phyloP scores from a whole-genome alignment of 2,888 invertebrate genomes.

The Pocota personata region DNA sequence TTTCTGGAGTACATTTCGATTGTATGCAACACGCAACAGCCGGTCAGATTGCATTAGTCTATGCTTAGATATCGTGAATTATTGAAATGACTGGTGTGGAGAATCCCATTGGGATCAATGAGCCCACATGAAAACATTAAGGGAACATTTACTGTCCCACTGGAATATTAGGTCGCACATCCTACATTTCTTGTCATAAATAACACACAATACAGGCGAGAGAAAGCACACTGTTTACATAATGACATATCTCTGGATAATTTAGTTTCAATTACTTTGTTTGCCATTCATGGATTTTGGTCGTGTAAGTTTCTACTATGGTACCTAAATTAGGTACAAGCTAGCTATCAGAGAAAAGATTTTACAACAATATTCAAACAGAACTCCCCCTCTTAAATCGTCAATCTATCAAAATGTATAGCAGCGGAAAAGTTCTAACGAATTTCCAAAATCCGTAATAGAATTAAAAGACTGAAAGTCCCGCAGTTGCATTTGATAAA shows the following conservation, averaged over 20 bases:
- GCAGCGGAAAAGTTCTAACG: not conserved
- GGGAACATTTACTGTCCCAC: not conserved
- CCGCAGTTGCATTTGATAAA: slow-evolving; percentile 4
- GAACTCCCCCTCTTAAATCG: not conserved
- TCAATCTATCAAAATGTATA: not conserved
- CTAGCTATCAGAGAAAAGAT: not conserved
- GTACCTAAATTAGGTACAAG: no score
- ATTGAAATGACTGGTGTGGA: slow-evolving; percentile 47
- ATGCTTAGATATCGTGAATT: slow-evolving; percentile 55
- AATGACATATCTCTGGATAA: not conserved
- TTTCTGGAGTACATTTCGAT: not conserved
- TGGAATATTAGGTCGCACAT: slow-evolving; percentile 2
- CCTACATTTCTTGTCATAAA: not conserved
- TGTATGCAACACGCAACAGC: slow-evolving; percentile 47
- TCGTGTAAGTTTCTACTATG: no score
- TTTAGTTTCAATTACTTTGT: not conserved
- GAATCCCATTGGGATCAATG: slow-evolving; percentile 51
- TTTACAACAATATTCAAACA: not conserved
- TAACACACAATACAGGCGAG: not conserved
- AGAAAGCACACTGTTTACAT: not conserved
- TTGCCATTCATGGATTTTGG: no score
- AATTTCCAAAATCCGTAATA: not conserved
- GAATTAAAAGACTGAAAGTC: slow-evolving; percentile 1
- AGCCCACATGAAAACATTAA: slow-evolving; percentile 15
- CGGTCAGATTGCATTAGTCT: slow-evolving; percentile 53